These are phyloP conservation scores for Dipodomys ordii DNA, from an alignment of 2,113 vertebrate species.

Conservation along the genomic window DNA sequence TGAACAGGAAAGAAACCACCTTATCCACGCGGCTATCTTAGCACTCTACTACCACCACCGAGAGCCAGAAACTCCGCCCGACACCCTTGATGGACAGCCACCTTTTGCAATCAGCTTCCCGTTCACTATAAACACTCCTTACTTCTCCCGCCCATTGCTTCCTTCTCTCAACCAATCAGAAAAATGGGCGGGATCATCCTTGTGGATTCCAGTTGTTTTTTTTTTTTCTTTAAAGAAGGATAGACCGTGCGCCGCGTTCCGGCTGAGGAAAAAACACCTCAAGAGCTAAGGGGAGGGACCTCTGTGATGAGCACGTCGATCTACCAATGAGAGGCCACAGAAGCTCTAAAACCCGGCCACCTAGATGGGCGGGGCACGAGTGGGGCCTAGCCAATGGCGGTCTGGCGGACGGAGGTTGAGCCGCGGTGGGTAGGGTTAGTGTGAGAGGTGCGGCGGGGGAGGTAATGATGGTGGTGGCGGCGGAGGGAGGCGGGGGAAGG, in stretches of 20 bases:
- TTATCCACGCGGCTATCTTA: neutral
- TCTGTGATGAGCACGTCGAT: neutral
- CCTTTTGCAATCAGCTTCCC: slow-evolving; percentile 39
- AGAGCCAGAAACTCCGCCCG: neutral
- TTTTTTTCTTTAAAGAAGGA: slow-evolving; percentile 7
- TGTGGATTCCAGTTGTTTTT: slow-evolving; percentile 34
- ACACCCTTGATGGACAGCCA: slow-evolving; percentile 51
- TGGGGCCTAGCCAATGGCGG: slow-evolving; percentile 69
- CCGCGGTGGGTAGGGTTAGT: slow-evolving; percentile 79
- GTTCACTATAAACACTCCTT: slow-evolving; percentile 67
- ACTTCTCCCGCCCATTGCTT: slow-evolving; percentile 42
- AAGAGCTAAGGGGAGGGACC: slow-evolving; percentile 43
- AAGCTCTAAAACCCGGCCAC: neutral
- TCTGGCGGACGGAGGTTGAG: slow-evolving; percentile 69
- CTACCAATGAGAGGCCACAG: neutral
- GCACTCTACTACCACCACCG: neutral
- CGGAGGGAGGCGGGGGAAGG: slow-evolving; percentile 77
- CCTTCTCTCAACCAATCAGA: slow-evolving; percentile 64
- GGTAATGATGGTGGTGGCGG: slow-evolving; percentile 82
- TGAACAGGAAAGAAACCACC: neutral
- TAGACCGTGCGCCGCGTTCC: neutral
- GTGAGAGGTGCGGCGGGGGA: slow-evolving; percentile 84
- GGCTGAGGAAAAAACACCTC: neutral
- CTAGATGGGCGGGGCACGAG: slow-evolving; percentile 57
- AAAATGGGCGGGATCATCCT: slow-evolving; percentile 65